Base-by-base conservation (phyloP, 2,113 vertebrate species). In the Clarias batrachus region DNA sequence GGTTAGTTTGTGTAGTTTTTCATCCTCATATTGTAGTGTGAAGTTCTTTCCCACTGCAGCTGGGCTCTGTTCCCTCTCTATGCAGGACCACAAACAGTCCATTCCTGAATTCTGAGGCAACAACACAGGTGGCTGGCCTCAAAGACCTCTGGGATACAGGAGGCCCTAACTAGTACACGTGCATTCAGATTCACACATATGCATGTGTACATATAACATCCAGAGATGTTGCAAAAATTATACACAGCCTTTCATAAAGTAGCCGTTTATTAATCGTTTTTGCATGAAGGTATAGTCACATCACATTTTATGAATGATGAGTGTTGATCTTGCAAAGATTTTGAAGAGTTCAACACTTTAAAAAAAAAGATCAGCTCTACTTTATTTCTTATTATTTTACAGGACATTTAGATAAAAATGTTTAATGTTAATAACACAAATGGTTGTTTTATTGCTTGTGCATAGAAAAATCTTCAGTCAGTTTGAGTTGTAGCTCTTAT, bases 51-150 rank as follows among this genome's bases (percentile, higher is more conserved):
- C 27, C 66, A 76, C 48, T 54, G 16, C 89, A 90, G 89, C 87
- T 87, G 85, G 70, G 25, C 62, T 17, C 9, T 85, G 60, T 89
- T 78, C 76, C 17, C 59, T 37, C 85, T 84, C 82, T 66, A 14
- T 16, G 60, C 54, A 25, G 21, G 57, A 52, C 66, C 59, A 60
- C 81, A 84, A 68, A 70, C 84, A 81, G 62, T 81, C 86, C 89
- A 90, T 90, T 90, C 87, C 89, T 82, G 56, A 88, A 86, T 65
- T 62, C 66, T 90, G 81, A 88, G 82, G 71, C 87, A 88, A 88
- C 17, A 30, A 25, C 33, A 52, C 89, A 88, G 89, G 89, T 90
- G 87, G 54, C 59, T 81, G 65, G 59, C 33, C 70, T 63, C 41
- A 78, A 87, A 81, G 77, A 77, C 85, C 82, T 83, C 74, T 87